Conservation (phyloP, 2,113 vertebrate species). For the Tonatia bakeri region DNA sequence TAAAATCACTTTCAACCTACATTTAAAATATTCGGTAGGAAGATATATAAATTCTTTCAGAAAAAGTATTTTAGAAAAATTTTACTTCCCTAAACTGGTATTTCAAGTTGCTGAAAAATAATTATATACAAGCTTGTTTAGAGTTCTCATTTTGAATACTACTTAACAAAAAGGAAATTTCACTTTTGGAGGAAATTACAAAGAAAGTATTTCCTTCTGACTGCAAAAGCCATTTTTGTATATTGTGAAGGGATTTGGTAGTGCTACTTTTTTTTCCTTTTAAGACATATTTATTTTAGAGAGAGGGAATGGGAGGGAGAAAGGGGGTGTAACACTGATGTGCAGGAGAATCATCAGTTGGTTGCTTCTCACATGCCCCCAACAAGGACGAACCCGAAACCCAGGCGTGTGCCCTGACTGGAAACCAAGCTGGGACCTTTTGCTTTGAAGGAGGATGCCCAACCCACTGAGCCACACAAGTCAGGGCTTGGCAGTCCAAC, state of each 20-base stretch:
- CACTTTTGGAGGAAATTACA: not conserved
- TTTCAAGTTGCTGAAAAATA: not conserved
- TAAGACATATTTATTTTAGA: too few species aligned
- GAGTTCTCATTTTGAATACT: not conserved
- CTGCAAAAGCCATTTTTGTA: not conserved
- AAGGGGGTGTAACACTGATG: too few species aligned
- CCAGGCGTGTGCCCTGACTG: too few species aligned
- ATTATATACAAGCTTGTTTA: not conserved
- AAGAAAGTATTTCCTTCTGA: not conserved
- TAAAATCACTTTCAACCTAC: not conserved
- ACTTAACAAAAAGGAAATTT: not conserved
- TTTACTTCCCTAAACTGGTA: not conserved
- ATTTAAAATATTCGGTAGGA: slow-evolving; percentile 5
- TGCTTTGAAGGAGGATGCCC: too few species aligned
- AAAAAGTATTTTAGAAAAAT: not conserved
- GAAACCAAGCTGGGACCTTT: too few species aligned
- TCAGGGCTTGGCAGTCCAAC: not conserved
- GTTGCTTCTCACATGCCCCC: too few species aligned
- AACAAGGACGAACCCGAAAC: too few species aligned
- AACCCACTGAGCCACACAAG: too few species aligned
- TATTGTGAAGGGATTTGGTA: not conserved
- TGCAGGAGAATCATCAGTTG: too few species aligned
- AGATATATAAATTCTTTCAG: not conserved
- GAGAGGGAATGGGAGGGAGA: too few species aligned
- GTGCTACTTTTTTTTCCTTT: not conserved